Evolutionary conservation across 2,797 vertebrate genomes (phyloP).

Genomic region (Scyliorhinus canicula): DNA sequence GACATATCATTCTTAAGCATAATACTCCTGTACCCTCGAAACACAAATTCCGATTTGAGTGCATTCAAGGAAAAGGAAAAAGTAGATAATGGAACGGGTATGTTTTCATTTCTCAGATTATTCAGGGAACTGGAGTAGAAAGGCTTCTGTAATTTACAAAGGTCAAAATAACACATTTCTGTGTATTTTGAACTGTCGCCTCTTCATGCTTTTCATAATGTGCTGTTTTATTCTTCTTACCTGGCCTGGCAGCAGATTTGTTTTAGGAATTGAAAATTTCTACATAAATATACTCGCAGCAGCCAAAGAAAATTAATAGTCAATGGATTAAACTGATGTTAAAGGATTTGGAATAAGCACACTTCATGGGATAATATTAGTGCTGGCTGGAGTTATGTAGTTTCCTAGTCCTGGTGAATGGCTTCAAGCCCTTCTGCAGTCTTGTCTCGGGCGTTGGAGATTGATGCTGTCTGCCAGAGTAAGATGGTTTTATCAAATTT

Average conservation of each 20-base stretch:
- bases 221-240: neutral
- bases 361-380: neutral
- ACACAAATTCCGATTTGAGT: too few species aligned
- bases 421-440: neutral
- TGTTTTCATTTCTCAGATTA: neutral
- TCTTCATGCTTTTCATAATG: neutral
- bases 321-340: neutral
- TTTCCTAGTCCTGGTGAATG: neutral
- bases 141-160: neutral
- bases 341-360: neutral
- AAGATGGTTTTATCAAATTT: neutral
- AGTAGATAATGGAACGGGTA: neutral
- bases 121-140: neutral
- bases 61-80: neutral
- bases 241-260: neutral
- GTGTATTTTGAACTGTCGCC: neutral
- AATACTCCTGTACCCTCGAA: too few species aligned
- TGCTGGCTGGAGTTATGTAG: neutral
- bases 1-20: neutral
- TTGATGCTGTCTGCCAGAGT: neutral
- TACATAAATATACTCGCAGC: neutral
- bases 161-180: neutral
- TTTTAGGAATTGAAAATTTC: conserved; percentile 12
- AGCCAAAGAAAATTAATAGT: conserved; percentile 17
- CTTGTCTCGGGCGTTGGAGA: neutral